Conservation (phyloP, 2,113 vertebrate species). For the Xenus cinereus region DNA sequence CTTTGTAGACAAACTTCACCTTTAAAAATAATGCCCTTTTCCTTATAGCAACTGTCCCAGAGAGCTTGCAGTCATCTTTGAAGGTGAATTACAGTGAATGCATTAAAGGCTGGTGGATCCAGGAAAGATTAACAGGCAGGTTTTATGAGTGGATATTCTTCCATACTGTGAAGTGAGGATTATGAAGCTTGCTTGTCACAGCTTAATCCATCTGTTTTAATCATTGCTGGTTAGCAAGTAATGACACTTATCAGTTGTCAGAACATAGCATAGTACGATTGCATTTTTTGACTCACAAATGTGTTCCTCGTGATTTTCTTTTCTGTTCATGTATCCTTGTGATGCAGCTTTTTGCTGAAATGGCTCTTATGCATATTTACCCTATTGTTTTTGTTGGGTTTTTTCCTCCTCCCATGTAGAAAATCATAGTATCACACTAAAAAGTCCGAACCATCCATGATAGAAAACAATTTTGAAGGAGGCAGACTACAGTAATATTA, state of each 20-base stretch:
- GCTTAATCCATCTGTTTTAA: not conserved
- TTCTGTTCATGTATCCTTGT: not conserved
- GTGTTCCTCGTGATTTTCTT: not conserved
- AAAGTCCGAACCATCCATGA: not conserved
- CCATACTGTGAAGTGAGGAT: not conserved
- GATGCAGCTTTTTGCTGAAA: not conserved
- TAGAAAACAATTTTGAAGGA: not conserved
- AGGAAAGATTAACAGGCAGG: not conserved
- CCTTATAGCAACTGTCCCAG: not conserved
- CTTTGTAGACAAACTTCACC: not conserved
- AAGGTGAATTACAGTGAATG: not conserved
- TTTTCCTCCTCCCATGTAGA: not conserved
- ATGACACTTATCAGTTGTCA: not conserved
- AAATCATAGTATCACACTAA: not conserved
- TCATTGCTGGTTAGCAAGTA: not conserved
- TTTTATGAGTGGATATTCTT: not conserved
- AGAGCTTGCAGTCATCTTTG: not conserved
- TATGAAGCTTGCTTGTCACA: not conserved
- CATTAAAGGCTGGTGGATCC: not conserved
- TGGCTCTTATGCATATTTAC: not conserved
- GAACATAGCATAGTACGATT: not conserved
- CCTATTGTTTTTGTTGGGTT: not conserved
- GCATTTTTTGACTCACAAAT: rapidly evolving
- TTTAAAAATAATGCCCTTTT: not conserved
- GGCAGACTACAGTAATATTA: not conserved